Percentiles rank a stretch among this genome's conserved stretches.
phyloP scores from a whole-genome alignment of 1,140 invertebrate genomes.

The Drosophila punjabiensis region DNA sequence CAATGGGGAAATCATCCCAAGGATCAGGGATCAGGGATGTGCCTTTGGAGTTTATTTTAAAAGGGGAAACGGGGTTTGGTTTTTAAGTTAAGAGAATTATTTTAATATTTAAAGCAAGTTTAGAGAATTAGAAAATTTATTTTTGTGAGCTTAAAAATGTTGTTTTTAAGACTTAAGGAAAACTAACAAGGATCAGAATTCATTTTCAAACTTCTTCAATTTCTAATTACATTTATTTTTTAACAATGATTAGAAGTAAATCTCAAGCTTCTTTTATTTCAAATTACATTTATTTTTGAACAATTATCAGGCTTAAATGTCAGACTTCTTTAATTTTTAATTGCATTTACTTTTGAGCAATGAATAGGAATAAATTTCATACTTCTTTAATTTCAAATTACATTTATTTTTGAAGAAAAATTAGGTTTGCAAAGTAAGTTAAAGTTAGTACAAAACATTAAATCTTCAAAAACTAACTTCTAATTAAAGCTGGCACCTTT shows the following conservation, averaged over 20 bases:
- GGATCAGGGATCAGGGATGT: constrained; percentile 39
- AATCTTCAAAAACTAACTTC: not conserved
- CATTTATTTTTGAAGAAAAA: too few species aligned
- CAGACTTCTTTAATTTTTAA: too few species aligned
- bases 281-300: too few species aligned
- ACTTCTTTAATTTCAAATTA: too few species aligned
- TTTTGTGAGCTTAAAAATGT: not conserved
- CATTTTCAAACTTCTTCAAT: too few species aligned
- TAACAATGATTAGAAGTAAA: too few species aligned
- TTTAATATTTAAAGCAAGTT: not conserved
- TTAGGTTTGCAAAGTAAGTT: not conserved
- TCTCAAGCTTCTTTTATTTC: too few species aligned
- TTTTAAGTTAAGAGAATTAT: not conserved
- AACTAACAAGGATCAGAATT: not conserved
- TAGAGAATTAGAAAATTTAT: not conserved
- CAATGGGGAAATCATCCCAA: constrained; percentile 42
- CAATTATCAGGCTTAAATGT: too few species aligned
- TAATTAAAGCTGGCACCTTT: not conserved
- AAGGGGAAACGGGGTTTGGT: not conserved
- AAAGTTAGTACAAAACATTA: not conserved
- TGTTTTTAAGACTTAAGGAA: too few species aligned
- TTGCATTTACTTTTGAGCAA: too few species aligned
- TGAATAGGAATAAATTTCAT: too few species aligned
- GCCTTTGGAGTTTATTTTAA: constrained; percentile 7
- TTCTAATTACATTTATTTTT: too few species aligned